These are phyloP conservation scores for Ariolimax columbianus DNA, from an alignment of 2,888 invertebrate species.

Conservation along the genomic window DNA sequence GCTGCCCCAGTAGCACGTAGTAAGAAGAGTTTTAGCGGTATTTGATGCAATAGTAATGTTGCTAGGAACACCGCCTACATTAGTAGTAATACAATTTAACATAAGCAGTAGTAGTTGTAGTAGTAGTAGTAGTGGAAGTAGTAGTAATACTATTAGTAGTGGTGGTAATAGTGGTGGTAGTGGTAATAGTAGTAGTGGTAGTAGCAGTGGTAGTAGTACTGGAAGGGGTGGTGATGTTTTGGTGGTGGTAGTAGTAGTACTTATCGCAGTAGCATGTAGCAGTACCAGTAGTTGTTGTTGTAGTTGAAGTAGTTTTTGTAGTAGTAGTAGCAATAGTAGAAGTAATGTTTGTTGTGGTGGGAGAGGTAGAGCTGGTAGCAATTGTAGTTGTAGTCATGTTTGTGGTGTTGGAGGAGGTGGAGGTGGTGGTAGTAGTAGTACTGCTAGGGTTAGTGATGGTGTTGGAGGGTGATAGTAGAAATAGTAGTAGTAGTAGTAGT, in stretches of 20 bases:
- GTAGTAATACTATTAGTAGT: slow-evolving; percentile 47
- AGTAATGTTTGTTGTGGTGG: not conserved
- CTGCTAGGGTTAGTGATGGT: not conserved
- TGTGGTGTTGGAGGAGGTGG: not conserved
- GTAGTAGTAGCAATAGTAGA: slow-evolving; percentile 15
- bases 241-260: slow-evolving; percentile 43
- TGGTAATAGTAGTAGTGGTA: slow-evolving; percentile 47
- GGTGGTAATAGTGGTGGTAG: slow-evolving; percentile 46
- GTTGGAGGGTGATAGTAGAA: slow-evolving; percentile 12
- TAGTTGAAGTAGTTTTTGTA: too few relatives aligned
- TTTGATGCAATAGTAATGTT: slow-evolving; percentile 1
- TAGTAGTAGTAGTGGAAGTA: slow-evolving; percentile 13
- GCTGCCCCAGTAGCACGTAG: too few relatives aligned
- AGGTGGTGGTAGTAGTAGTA: slow-evolving; percentile 1
- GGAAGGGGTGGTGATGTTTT: slow-evolving; percentile 31
- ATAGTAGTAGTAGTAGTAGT: slow-evolving; percentile 30
- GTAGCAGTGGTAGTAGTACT: slow-evolving; percentile 45
- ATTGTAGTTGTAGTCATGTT: slow-evolving; percentile 1
- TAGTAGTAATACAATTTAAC: slow-evolving; percentile 7
- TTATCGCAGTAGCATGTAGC: slow-evolving; percentile 35
- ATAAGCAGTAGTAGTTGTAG: slow-evolving; percentile 25
- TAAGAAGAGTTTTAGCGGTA: not conserved
- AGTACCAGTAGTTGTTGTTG: slow-evolving; percentile 12
- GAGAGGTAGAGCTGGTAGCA: not conserved
- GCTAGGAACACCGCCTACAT: not conserved